Evolutionary conservation across 2,888 invertebrate species (phyloP).

Genomic region (Orthosia gracilis): DNA sequence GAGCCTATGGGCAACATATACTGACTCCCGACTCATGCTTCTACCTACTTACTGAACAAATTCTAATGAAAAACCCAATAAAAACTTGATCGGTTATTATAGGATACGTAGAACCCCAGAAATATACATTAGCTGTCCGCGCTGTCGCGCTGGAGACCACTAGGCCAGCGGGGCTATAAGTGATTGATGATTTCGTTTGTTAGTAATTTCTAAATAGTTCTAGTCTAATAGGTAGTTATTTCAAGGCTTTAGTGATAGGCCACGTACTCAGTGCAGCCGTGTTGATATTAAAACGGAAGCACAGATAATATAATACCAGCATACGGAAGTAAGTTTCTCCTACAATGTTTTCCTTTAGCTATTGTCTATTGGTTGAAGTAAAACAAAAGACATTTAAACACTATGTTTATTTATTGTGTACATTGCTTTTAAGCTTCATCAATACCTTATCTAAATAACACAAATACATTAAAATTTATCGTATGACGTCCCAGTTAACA

Average conservation of each 20-base stretch:
- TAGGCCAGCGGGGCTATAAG: background rate
- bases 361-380: conserved; percentile 20
- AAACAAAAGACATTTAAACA: conserved; percentile 54
- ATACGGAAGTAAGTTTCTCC: background rate
- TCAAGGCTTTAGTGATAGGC: conserved; percentile 28
- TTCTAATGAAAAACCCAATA: no score
- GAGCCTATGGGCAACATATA: no score
- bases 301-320: no score
- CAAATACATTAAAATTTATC: conserved; percentile 68
- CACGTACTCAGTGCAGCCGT: conserved; percentile 24
- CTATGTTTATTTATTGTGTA: conserved; percentile 65
- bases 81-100: background rate
- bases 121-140: no score
- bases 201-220: conserved; percentile 12
- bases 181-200: conserved; percentile 4
- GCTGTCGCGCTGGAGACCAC: background rate
- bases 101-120: no score
- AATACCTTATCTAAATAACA: conserved; percentile 57
- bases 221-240: background rate
- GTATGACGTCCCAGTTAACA: conserved; percentile 82
- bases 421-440: conserved; percentile 61
- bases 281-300: background rate
- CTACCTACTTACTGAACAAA: no score
- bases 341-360: background rate
- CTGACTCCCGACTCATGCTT: no score